Conservation (phyloP, 2,797 vertebrate species). For the Lycodopsis pacificus region DNA sequence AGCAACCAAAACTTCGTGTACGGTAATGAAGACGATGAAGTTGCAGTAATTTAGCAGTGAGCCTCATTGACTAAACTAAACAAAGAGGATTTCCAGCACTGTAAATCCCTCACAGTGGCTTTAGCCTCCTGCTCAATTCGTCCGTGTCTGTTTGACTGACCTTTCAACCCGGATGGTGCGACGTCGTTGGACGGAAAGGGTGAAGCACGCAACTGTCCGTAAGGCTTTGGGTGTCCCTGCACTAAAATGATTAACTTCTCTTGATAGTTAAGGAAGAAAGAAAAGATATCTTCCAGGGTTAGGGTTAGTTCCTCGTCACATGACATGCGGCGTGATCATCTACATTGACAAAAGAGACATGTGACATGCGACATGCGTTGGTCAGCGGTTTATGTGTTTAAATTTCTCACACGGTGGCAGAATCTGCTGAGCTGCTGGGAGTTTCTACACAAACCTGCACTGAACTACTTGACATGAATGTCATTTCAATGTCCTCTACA, state of each 20-base stretch:
- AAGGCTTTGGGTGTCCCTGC: too few species aligned
- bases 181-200: too few species aligned
- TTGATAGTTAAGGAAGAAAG: too few species aligned
- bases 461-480: background rate
- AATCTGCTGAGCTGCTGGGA: background rate
- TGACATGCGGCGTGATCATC: background rate
- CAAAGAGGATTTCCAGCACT: background rate
- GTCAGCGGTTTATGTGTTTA: background rate
- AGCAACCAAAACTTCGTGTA: background rate
- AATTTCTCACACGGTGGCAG: background rate
- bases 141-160: background rate
- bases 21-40: background rate
- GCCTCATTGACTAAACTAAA: background rate
- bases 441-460: background rate
- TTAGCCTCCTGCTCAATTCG: too few species aligned
- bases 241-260: too few species aligned
- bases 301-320: too few species aligned
- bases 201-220: too few species aligned
- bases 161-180: background rate
- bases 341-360: background rate
- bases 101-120: background rate
- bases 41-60: background rate
- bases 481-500: slow-evolving; percentile 4
- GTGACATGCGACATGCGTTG: background rate
- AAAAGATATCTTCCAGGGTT: too few species aligned